Base-by-base conservation (phyloP, 2,113 vertebrate genomes). In the Dicrurus megarhynchus region DNA sequence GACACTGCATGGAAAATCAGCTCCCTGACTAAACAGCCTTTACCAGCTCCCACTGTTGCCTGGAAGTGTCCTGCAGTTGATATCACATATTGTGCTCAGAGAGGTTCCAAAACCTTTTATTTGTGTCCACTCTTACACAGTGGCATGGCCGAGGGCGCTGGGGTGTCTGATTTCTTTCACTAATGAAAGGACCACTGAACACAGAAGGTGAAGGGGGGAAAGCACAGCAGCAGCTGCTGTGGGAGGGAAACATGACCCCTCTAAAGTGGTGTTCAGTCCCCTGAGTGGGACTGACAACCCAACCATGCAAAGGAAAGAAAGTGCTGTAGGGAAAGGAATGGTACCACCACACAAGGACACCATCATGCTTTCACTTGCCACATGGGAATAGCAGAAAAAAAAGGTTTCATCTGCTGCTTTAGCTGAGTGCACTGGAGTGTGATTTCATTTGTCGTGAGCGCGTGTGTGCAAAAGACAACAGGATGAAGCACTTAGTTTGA, bases 401-500 rank as follows among this genome's bases (percentile, higher is more conserved):
- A 89, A 84, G n/a, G 71, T 52, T 96, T 90, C 50, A 44, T 93
- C 79, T 37, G 50, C 60, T 90, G 79, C 64, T 81, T 84, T 68
- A 93, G 47, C 49, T 3, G 3, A 92, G 79, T 73, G 75, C 83
- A 53, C 39, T 82, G 3, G 2, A 89, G 57, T 53, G 47, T 21
- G 47, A 80, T 94, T 95, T 77, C 85, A 87, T 95, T 86, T 67
- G 41, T 8, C 0, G 26, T 42, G 42, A 7, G 13, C 7, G 21
- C 0, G 2, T 64, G 70, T 35, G 70, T 44, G 44, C 44, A 84
- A 81, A 90, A 95, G 87, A 90, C 80, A 95, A 90, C 85, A 87
- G 79, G 90, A 97, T 93, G 93, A 73, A 89, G 90, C 93, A 96
- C 90, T 96, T 96, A 95, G 88, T 93, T 77, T 92, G 93, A 97